Evolutionary conservation across 2,888 invertebrate genomes (phyloP), one percentile per base, ranked within the genome.

Genomic region (Xestia c-nigrum): DNA sequence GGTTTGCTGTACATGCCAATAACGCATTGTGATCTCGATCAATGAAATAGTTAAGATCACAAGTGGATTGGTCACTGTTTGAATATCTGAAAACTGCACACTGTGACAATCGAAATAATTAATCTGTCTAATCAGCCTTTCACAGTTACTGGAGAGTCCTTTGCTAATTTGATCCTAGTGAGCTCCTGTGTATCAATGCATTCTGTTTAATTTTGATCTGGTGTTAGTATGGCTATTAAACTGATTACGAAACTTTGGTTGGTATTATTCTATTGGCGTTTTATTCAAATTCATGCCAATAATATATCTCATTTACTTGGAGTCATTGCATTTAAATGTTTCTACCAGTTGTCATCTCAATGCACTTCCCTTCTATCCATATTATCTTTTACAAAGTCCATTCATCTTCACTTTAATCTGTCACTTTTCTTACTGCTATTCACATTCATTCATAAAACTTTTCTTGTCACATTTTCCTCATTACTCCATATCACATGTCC

Each of bases 31-130:
- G 63, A 67, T 67, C 66, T 57, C 12, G 59, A 47, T n/a, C 50
- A 46, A 55, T 59, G 10, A 68, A 57, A 52, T 65, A 68, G 55
- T 63, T 72, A 24, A 52, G 66, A 63, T 31, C 43, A 52, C 85
- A 81, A 70, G 68, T 69, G 46, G 46, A 4, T 64, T 19, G 59
- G n/a, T 40, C n/a, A 10, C 38, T 24, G 21, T 24, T 59, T 40
- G 52, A 73, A 43, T 52, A 73, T 64, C 46, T 21, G 57, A 50
- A 16, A 38, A n/a, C n/a, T 16, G 9, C 40, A 40, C 31, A 3
- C 40, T 40, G 31, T 21, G 24, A 69, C 40, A 74, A 81, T 81
- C 74, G 47, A 69, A 74, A 70, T 0, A 69, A 70, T 79, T 64
- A 78, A 52, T 69, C 19, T 59, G 14, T 59, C 19, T 65, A 65